Evolutionary conservation across 2,888 invertebrate species (phyloP), one percentile per base, ranked within the genome.

Genomic region (Lasioglossum villosulum): DNA sequence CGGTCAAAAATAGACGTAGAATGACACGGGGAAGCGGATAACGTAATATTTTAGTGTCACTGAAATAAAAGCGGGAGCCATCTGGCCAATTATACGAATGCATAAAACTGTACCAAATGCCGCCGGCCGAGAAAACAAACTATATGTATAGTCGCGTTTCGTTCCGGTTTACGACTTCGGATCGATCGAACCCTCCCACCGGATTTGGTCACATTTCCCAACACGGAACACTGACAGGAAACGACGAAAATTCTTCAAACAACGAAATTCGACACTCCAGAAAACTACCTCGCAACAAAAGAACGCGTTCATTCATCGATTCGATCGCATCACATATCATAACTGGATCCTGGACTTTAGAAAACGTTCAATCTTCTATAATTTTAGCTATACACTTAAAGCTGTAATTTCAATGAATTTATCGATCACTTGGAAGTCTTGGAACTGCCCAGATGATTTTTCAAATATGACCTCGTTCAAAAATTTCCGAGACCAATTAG

Each of bases 1-100:
- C 75, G 84, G 74, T 85, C 85, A 86, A 88, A 91, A 92, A 92
- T 92, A 92, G 89, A 88, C 82, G 78, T 76, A 85, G 86, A 91
- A 91, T 89, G 90, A 91, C 88, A 91, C 86, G 86, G 84, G 82
- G 89, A 91, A 91, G 88, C 88, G 88, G 89, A 91, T 89, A 86
- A 86, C 88, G 89, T 91, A 88, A 90, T 88, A 91, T 87, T 89
- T 90, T 88, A 89, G 83, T 87, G 89, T 91, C 90, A 82, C 87
- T 84, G 88, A 89, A 91, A 92, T 91, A 92, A 92, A 91, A 92
- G 85, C 79, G 75, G 75, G 48, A 80, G 90, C 90, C 90, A 90
- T 90, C 90, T 90, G 90, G 90, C 86, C 90, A 89, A 90, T 90
- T 90, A 90, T 88, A 84, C 86, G 77, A 79, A 88, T 87, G 88